Conservation (phyloP, 2,113 vertebrate species). For the Sinocyclocheilus maitianheensis region DNA sequence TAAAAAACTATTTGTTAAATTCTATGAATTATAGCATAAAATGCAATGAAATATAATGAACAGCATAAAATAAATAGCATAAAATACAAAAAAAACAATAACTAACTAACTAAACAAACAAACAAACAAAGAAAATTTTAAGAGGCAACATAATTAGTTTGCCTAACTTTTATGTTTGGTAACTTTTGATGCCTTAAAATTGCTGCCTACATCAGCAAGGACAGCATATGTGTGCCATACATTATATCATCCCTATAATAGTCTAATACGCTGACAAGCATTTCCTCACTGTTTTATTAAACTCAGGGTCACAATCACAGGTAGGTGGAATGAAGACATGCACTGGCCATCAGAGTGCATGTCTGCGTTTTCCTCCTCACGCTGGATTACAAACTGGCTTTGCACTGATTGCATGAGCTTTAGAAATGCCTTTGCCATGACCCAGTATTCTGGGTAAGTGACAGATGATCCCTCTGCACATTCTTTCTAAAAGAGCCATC, state of each 20-base stretch:
- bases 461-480: constrained; percentile 47
- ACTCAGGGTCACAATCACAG: not conserved
- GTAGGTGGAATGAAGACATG: not conserved
- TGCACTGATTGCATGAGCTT: constrained; percentile 27
- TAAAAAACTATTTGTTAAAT: too few relatives aligned
- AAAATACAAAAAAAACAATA: not conserved
- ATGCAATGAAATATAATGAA: not conserved
- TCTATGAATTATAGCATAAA: not conserved
- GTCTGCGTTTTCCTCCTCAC: constrained; percentile 5
- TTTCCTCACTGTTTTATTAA: not conserved
- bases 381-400: constrained; percentile 33
- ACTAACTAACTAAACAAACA: too few relatives aligned
- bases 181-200: not conserved
- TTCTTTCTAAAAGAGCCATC: constrained; percentile 58
- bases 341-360: not conserved
- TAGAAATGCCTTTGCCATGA: constrained; percentile 56
- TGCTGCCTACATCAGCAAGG: not conserved
- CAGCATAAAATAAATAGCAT: not conserved
- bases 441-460: constrained; percentile 41
- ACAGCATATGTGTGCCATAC: too few relatives aligned
- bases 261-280: not conserved
- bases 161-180: not conserved
- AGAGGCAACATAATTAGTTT: not conserved
- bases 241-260: not conserved
- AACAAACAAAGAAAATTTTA: not conserved